phyloP scores from a whole-genome alignment of 1,140 invertebrate genomes.

The Harpegnathos saltator region DNA sequence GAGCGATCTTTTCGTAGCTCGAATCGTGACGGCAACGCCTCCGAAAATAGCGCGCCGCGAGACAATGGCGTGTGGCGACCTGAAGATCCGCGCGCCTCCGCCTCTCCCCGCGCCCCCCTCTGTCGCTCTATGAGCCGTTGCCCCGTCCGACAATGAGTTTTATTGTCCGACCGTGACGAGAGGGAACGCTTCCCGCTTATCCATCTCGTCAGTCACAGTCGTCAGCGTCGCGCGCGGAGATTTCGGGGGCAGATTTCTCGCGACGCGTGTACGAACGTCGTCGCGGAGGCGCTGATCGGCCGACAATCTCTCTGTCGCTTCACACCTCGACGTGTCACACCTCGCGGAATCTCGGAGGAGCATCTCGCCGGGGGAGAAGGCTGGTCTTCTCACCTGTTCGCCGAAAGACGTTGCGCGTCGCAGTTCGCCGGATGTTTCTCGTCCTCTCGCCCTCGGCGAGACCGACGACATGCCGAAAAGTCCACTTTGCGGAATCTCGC shows the following conservation, averaged over 20 bases:
- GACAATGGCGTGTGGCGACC: slow-evolving; percentile 68
- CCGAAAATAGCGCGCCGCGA: slow-evolving; percentile 63
- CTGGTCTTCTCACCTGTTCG: too few species aligned
- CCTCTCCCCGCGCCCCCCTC: too few species aligned
- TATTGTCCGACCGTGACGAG: slow-evolving; percentile 57
- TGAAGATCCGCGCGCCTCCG: slow-evolving; percentile 28
- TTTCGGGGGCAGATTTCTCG: not conserved
- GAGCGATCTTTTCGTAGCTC: slow-evolving; percentile 67
- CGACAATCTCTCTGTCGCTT: too few species aligned
- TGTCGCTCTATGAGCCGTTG: slow-evolving; percentile 5
- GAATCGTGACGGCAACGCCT: slow-evolving; percentile 62
- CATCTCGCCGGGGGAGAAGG: too few species aligned
- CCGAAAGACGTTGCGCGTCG: too few species aligned
- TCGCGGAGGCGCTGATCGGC: too few species aligned
- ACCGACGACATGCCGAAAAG: not conserved
- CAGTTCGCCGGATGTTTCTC: not conserved
- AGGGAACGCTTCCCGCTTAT: slow-evolving; percentile 38
- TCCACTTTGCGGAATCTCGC: slow-evolving; percentile 19
- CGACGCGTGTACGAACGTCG: too few species aligned
- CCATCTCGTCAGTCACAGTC: slow-evolving; percentile 2
- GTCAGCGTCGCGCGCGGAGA: not conserved
- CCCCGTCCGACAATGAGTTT: slow-evolving; percentile 35
- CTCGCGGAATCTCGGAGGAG: too few species aligned
- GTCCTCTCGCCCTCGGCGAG: not conserved
- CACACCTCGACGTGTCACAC: too few species aligned